phyloP scores from a whole-genome alignment of 1,140 invertebrate genomes.

The Probaryconus sp. region DNA sequence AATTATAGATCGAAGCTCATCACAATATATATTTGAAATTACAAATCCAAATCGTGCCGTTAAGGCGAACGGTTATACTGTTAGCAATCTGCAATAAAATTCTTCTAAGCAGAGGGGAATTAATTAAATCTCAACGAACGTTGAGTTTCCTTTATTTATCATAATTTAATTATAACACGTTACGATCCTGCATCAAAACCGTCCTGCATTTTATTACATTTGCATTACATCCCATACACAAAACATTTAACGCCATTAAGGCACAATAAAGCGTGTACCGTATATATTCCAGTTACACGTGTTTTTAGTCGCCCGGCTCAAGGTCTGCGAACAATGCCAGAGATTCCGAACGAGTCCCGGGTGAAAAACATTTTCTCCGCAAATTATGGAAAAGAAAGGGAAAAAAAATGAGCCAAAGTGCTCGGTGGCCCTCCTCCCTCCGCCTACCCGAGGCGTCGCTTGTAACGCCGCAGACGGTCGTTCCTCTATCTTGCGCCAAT shows the following conservation, averaged over 20 bases:
- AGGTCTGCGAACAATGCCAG: constrained; percentile 15
- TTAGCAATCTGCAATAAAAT: no score
- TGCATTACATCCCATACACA: constrained; percentile 36
- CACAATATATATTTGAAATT: no score
- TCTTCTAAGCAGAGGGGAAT: no score
- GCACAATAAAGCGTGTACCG: constrained; percentile 36
- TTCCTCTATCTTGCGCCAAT: constrained; percentile 61
- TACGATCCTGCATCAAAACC: no score
- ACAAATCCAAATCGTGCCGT: no score
- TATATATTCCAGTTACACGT: constrained; percentile 36
- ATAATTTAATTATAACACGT: no score
- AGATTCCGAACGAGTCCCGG: constrained; percentile 25
- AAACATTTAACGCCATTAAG: constrained; percentile 47
- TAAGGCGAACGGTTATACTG: no score
- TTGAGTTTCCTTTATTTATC: no score
- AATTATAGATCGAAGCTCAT: no score
- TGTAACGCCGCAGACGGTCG: constrained; percentile 36
- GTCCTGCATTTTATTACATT: no score
- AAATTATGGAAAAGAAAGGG: constrained; percentile 39
- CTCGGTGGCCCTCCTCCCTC: no score
- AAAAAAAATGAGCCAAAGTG: constrained; percentile 38
- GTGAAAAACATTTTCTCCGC: constrained; percentile 49
- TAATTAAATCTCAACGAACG: no score
- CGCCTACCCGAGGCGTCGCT: constrained; percentile 4
- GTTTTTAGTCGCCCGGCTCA: constrained; percentile 29